Evolutionary conservation across 2,888 invertebrate species (phyloP), one percentile per base, ranked within the genome.

Genomic region (Arrhopalites spinosus): DNA sequence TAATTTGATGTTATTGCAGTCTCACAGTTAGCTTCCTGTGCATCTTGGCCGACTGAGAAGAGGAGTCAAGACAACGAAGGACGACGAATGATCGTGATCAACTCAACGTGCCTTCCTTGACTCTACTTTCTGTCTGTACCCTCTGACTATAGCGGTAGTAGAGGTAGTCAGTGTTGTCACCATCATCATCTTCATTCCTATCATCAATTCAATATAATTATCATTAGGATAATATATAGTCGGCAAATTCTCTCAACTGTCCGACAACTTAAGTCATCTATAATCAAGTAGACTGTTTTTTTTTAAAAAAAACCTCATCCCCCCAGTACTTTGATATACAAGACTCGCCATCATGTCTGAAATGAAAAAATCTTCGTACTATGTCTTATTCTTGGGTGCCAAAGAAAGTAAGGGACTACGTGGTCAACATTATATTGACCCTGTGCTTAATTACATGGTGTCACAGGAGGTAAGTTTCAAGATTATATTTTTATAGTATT

Each of bases 341-440:
- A 20, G 23, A 20, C 23, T 25, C 11, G 59, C 20, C n/a, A 17
- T 8, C 50, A 78, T 73, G 78, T 78, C 79, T 86, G 94, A 94
- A 86, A 92, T 94, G 84, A 94, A 94, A 87, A 94, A 94, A 85
- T 93, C 93, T 77, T 93, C 93, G 50, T 94, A 94, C 87, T 94
- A 94, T 87, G 94, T 94, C 80, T 94, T 94, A 93, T 94, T 97
- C 88, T 89, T 98, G 84, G 98, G 98, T 27, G 96, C 97, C 83
- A 93, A 96, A 87, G 97, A 98, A 87, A 93, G 95, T 76, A 91
- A 93, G 83, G 96, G 94, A 0, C 87, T 95, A 30, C 87, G 94
- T 0, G 95, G 96, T 43, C 90, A 93, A 83, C 92, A 94, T 84
- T 94, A 91, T 84, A 93, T 96, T 74, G 88, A 93, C 76, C 93